Base-by-base conservation (phyloP, 2,888 invertebrate genomes). In the Diaperis boleti region DNA sequence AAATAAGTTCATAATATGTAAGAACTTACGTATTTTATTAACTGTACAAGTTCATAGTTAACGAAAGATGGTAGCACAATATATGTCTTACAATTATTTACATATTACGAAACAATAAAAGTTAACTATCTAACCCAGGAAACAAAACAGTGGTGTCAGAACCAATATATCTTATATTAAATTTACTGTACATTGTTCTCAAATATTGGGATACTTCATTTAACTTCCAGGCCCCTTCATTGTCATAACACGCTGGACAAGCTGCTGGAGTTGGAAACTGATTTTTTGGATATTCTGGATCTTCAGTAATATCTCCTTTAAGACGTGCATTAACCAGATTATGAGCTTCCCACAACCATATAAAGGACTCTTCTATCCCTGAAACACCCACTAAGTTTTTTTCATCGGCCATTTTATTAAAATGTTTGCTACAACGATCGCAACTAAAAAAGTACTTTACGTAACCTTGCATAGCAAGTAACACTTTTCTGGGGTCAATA, bases 271-370 rank as follows among this genome's bases (percentile, higher is more conserved):
- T 70, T 0, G 99, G 99, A 79, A 94, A 99, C 79, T 95, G 94
- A 59, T 91, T 83, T 82, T 99, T 99, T 0, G 92, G 95, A 81
- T 90, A 89, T 54, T 85, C 80, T 0, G 97, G 95, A 83, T 99
- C 98, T 81, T 98, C 96, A 1, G 95, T 93, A 1, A 82, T 67
- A 79, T 96, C 95, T 0, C 94, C 93, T 14, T 92, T 86, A 17
- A 99, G 83, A 69, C 98, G 87, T 67, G 89, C 83, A 80, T 99
- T 99, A 0, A 95, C 98, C 81, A 89, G 89, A 80, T 98, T 98
- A 78, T 98, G 98, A 0, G 94, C 92, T 72, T 86, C 85, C 98
- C 98, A 98, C 15, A 98, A 82, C 96, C 97, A 98, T 31, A 97
- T n/a, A n/a, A n/a, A n/a, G n/a, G n/a, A n/a, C n/a, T n/a, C n/a